Percentiles rank a stretch among this genome's conserved stretches.
Evolutionary conservation across 2,113 vertebrate genomes (phyloP).

Genomic region (Phyllostomus hastatus): DNA sequence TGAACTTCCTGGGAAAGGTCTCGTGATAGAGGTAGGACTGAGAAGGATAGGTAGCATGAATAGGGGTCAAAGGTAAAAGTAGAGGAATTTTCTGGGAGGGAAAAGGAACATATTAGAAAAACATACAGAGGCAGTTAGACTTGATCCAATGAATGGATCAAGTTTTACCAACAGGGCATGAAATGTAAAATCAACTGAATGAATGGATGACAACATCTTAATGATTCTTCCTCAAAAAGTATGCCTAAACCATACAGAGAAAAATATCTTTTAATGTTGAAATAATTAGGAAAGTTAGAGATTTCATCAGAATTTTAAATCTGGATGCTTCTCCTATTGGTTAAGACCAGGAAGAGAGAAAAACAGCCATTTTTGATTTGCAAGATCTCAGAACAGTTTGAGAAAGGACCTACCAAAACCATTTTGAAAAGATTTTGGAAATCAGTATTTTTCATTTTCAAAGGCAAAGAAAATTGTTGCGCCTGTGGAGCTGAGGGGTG

Average conservation of each 20-base stretch:
- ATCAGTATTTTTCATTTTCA: conserved; percentile 5
- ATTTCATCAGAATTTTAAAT: conserved; percentile 9
- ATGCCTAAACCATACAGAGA: not conserved
- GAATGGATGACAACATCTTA: not conserved
- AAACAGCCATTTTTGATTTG: not conserved
- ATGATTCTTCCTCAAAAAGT: not conserved
- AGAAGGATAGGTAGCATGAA: not conserved
- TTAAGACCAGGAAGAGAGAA: conserved; percentile 1
- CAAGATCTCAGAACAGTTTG: not conserved
- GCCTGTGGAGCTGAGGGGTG: not conserved
- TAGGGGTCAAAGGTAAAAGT: not conserved
- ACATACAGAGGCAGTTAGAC: not conserved
- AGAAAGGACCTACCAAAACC: not conserved
- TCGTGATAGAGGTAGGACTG: not conserved
- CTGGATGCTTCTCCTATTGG: not conserved
- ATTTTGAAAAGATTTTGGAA: conserved; percentile 26
- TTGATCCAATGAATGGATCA: not conserved
- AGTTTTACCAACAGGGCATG: not conserved
- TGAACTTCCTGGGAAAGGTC: not conserved
- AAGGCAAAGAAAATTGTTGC: not conserved
- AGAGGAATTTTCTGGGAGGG: not conserved
- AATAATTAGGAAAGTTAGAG: not conserved
- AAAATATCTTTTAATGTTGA: not conserved
- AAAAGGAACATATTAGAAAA: not conserved
- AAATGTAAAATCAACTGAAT: not conserved